Percentiles rank a stretch among this genome's conserved stretches.
These are phyloP conservation scores for Troides aeacus DNA, from an alignment of 2,888 invertebrate genomes.

Conservation along the genomic window DNA sequence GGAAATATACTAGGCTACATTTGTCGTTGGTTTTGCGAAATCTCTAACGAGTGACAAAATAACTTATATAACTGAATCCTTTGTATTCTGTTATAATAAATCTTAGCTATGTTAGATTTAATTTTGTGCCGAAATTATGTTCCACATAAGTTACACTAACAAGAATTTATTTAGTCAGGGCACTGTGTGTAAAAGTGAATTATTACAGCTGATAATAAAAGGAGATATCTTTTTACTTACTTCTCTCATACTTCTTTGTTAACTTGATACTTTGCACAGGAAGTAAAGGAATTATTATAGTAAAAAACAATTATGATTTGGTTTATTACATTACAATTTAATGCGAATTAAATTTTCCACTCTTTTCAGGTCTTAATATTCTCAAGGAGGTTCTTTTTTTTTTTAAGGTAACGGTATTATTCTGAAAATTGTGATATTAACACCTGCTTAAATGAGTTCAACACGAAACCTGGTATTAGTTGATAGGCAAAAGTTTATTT, in stretches of 20 bases:
- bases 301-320: too few relatives aligned
- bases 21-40: background rate
- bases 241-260: background rate
- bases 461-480: too few relatives aligned
- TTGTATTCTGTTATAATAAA: background rate
- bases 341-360: too few relatives aligned
- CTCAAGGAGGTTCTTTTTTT: too few relatives aligned
- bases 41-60: background rate
- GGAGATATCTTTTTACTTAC: background rate
- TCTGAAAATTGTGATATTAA: too few relatives aligned
- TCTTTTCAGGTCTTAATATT: too few relatives aligned
- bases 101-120: background rate
- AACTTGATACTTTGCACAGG: background rate
- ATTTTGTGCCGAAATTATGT: constrained; percentile 5
- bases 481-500: too few relatives aligned
- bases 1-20: background rate
- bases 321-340: background rate
- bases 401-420: too few relatives aligned
- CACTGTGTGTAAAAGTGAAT: background rate
- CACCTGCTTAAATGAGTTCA: too few relatives aligned
- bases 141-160: constrained; percentile 2
- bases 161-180: constrained; percentile 1
- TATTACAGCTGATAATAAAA: background rate
- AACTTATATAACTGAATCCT: background rate
- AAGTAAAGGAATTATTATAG: background rate